Evolutionary conservation across 2,888 invertebrate genomes (phyloP), one percentile per base, ranked within the genome.

Genomic region (Rhogogaster chlorosoma): DNA sequence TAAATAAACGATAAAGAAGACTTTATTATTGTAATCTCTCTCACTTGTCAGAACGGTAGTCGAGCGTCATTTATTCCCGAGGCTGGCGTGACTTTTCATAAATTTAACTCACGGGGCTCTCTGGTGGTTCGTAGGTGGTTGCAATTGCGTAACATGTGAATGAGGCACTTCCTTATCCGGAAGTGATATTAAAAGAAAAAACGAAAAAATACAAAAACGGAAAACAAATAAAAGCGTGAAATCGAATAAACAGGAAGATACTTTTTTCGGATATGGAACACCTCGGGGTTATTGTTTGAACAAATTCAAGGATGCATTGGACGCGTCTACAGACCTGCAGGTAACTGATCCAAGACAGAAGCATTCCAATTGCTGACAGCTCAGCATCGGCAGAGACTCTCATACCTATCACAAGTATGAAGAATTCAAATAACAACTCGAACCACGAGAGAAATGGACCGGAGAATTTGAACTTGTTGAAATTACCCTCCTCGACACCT

Each of bases 361-460:
- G 45, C 22, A 36, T 80, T 36, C 22, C 57, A 61, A 80, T 61
- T 38, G 26, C 80, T 80, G 80, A 42, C 38, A 6, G 18, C 36
- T 70, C 26, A 45, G 15, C 45, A 75, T 75, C 75, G 45, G 75
- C 42, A 75, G 22, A 75, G 26, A 75, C 26, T 61, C 61, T 12
- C 15, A 45, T 45, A 61, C 6, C 61, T 53, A 45, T 15, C 5
- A 15, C 29, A 67, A 85, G 67, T 83, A 89, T 89, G 88, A 90
- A 88, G 88, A 89, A 88, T 83, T 89, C 89, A 87, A 91, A 89
- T 78, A 88, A 89, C 70, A 88, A 89, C 73, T 86, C 89, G 87
- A 91, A 89, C 84, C 87, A 89, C 84, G 92, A 92, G 86, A 91
- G 91, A 85, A 93, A 93, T 86, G 92, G 93, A 26, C 91, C 92